These are phyloP conservation scores for Mesocricetus auratus DNA, from an alignment of 2,113 vertebrate genomes.

Conservation along the genomic window DNA sequence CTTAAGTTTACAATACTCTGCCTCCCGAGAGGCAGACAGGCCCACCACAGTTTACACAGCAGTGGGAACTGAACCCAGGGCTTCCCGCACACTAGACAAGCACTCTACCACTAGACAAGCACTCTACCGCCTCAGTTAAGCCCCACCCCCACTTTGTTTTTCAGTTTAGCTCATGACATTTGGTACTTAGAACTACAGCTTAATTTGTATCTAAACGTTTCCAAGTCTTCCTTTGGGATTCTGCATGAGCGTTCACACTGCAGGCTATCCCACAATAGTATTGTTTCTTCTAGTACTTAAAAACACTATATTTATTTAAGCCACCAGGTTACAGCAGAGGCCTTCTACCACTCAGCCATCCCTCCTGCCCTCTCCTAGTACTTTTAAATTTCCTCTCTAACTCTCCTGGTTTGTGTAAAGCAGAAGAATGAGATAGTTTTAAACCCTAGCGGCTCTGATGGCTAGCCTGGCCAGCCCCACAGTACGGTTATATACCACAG, in stretches of 20 bases:
- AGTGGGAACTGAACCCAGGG: background rate
- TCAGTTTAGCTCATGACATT: background rate
- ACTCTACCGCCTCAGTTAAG: background rate
- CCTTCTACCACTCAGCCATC: background rate
- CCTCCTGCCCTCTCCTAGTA: background rate
- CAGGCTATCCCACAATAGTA: background rate
- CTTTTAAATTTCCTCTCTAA: slow-evolving; percentile 26
- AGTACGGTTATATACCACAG: slow-evolving; percentile 66
- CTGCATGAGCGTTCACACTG: slow-evolving; percentile 20
- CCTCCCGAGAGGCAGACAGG: background rate
- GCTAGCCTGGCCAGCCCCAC: background rate
- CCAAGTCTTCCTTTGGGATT: slow-evolving; percentile 20
- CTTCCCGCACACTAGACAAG: background rate
- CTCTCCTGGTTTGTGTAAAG: background rate
- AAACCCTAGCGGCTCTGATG: background rate
- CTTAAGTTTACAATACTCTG: too few relatives aligned
- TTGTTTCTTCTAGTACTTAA: slow-evolving; percentile 47
- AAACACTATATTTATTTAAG: background rate
- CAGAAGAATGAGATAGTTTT: slow-evolving; percentile 15
- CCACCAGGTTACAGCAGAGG: background rate
- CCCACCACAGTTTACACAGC: too few relatives aligned
- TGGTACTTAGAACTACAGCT: slow-evolving; percentile 15
- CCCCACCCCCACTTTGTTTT: background rate
- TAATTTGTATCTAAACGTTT: background rate
- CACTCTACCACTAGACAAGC: too few relatives aligned